phyloP scores from a whole-genome alignment of 2,888 invertebrate species.

The Cepaea hortensis region DNA sequence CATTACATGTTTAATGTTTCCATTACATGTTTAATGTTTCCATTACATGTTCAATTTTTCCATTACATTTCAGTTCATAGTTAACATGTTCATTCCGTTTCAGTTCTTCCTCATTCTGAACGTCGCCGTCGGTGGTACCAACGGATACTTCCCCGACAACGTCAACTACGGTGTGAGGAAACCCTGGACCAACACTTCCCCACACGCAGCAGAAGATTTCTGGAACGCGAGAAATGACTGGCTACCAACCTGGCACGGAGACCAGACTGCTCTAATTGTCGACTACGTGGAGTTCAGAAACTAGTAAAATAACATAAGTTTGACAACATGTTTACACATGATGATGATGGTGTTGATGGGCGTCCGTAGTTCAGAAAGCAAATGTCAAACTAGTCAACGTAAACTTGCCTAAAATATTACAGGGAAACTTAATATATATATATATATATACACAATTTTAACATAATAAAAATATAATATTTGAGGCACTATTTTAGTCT shows the following conservation, averaged over 20 bases:
- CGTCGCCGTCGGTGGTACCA: constrained; percentile 67
- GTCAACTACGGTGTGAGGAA: constrained; percentile 77
- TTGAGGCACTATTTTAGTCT: too few species aligned
- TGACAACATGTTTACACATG: neutral
- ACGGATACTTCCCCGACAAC: constrained; percentile 75
- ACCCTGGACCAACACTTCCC: constrained; percentile 84
- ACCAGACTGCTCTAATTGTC: constrained; percentile 80
- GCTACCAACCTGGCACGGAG: constrained; percentile 82
- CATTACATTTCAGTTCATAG: too few species aligned
- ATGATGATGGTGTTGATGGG: neutral
- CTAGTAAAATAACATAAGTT: neutral
- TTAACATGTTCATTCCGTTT: constrained; percentile 59
- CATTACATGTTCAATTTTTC: too few species aligned
- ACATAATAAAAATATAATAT: too few species aligned
- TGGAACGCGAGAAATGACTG: constrained; percentile 81
- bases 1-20: too few species aligned
- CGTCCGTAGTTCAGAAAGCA: too few species aligned
- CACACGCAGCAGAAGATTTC: constrained; percentile 80
- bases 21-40: too few species aligned
- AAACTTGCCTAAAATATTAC: too few species aligned
- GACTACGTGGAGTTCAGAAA: constrained; percentile 82
- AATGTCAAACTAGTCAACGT: too few species aligned
- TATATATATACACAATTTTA: too few species aligned
- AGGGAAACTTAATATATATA: too few species aligned
- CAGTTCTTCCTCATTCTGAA: constrained; percentile 76